Evolutionary conservation across 2,113 vertebrate species (phyloP), one percentile per base, ranked within the genome.

Genomic region (Craseonycteris thonglongyai): DNA sequence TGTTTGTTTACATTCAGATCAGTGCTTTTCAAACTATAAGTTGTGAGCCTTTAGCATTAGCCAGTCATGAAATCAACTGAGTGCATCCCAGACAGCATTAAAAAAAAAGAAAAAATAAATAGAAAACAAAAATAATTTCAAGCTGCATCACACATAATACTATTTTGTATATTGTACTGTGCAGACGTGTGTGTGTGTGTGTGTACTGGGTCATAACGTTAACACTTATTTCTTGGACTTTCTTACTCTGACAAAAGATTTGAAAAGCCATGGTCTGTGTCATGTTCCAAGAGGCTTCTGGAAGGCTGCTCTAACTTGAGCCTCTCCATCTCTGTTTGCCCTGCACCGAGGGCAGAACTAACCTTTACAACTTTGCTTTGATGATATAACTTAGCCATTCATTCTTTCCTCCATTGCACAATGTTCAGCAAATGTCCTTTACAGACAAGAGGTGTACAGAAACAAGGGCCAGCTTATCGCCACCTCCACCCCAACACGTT

Each of bases 221-320:
- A 15, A 28, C 7, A 28, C 6, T 0, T 1, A 15, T 74, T 65
- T 83, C 65, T 71, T 42, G 10, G 16, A 22, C 65, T 74, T 65
- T 83, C 65, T 71, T 42, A 13, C 21, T 28, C 65, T 45, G 33
- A 40, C 42, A 61, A 19, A 82, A 45, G 42, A 8, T 35, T 33
- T 13, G 21, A 24, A 69, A 71, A n/a, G 11, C 8, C 5, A 24
- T 2, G 2, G 3, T 54, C 33, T 72, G 0, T 0, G 7, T 18
- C 66, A 3, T 2, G 9, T n/a, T 78, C n/a, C 22, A 1, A 22
- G 30, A 69, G 28, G 10, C 40, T 40, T 26, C 74, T 35, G 15
- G 0, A 3, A 6, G 6, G 2, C 16, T 10, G 10, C 19, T 30
- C 8, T 47, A 7, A 33, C 45, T 51, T 26, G 21, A 28, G 15